These are phyloP conservation scores for Thamnaconus septentrionalis DNA, from an alignment of 2,113 vertebrate species.

Conservation along the genomic window DNA sequence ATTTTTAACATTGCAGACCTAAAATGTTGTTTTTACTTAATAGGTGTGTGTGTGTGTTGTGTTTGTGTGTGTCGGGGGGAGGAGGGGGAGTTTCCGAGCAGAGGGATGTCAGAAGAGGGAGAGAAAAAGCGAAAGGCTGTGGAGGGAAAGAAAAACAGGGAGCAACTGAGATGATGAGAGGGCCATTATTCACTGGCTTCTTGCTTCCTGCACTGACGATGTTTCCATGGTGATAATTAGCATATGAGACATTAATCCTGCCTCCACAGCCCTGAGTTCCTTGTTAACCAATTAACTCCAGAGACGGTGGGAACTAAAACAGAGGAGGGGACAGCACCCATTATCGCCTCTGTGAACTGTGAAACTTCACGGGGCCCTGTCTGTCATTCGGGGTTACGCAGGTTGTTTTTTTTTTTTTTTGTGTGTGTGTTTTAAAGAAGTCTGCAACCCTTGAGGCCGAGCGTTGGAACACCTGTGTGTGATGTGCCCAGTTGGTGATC, in stretches of 20 bases:
- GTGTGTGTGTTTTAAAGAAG: background rate
- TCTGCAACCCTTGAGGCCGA: constrained; percentile 9
- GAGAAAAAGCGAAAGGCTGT: constrained; percentile 10
- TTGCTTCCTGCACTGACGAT: constrained; percentile 63
- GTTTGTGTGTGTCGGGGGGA: background rate
- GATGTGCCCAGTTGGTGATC: constrained; percentile 12
- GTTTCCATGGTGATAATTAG: constrained; percentile 69
- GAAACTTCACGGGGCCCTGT: background rate
- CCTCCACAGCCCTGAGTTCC: constrained; percentile 33
- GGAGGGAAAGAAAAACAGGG: constrained; percentile 2
- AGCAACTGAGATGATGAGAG: constrained; percentile 64
- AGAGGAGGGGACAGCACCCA: background rate
- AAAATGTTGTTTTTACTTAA: no score
- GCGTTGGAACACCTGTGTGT: constrained; percentile 10
- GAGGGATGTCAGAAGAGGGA: constrained; percentile 28
- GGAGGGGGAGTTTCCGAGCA: background rate
- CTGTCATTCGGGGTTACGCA: constrained; percentile 16
- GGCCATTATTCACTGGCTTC: constrained; percentile 68
- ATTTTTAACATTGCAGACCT: no score
- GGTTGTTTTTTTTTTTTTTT: background rate
- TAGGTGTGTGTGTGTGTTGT: no score
- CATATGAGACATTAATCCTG: constrained; percentile 65
- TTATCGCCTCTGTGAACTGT: constrained; percentile 8
- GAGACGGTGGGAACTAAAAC: constrained; percentile 12
- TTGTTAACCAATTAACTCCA: constrained; percentile 64